Evolutionary conservation across 2,888 invertebrate species (phyloP), one percentile per base, ranked within the genome.

Genomic region (Temnothorax unifasciatus): DNA sequence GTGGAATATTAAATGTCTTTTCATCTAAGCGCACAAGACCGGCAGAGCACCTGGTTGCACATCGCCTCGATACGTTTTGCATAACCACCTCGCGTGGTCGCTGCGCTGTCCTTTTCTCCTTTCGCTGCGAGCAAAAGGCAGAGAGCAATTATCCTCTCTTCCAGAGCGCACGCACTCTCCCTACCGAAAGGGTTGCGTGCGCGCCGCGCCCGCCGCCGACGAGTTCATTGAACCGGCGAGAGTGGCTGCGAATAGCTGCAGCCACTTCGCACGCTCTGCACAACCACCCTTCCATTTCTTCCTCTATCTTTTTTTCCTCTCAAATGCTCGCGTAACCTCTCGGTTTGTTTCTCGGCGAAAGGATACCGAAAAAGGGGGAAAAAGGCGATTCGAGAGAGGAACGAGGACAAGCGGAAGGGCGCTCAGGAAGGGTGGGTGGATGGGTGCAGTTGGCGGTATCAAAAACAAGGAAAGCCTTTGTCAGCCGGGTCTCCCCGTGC

Each of bases 391-490:
- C 8, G 29, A 44, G 47, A 64, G 29, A 52, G 38, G 34, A 25
- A 47, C 25, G 61, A 54, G 41, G 59, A 25, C 34, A 61, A 18
- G 47, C 47, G 71, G 18, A 47, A 21, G 66, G 85, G 81, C 75
- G 63, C 13, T 66, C 44, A 25, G 25, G 64, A 64, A 64, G 64
- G 64, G 63, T 44, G 44, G 41, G 25, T 18, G 41, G 57, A 9
- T 41, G 25, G 57, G 57, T 57, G 44, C n/a, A 29, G 84, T 85
- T 85, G 54, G 76, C 64, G 75, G 83, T 38, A 57, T 82, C 85
- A 85, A 83, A 82, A 90, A 90, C 89, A 92, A 91, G 87, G 89
- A 88, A 83, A 85, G 82, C 82, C 90, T 88, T 91, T 91, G 91
- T 91, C 82, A 29, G 87, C 66, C 76, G 66, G 83, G 38, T 63